Conservation (phyloP, 2,113 vertebrate species). For the Nicator chloris region DNA sequence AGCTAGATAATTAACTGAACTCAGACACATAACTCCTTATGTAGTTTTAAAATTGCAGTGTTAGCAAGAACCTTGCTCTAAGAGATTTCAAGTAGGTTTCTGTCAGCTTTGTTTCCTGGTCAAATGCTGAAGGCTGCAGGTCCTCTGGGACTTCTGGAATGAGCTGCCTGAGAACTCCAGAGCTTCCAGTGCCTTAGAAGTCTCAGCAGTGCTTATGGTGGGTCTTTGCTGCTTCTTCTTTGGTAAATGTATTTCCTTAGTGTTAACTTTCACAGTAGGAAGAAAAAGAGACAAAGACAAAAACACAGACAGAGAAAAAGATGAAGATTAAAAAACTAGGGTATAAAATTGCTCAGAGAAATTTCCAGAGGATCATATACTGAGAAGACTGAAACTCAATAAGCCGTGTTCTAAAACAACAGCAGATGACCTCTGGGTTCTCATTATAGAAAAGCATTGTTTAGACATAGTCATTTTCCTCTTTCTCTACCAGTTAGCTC, state of each 20-base stretch:
- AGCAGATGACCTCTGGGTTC: neutral
- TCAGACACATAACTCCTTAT: neutral
- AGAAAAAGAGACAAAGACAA: neutral
- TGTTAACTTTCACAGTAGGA: neutral
- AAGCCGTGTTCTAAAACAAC: neutral
- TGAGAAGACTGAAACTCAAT: neutral
- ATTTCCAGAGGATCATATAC: neutral
- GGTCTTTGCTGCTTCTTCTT: neutral
- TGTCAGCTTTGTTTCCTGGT: neutral
- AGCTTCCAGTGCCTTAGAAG: neutral
- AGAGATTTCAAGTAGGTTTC: neutral
- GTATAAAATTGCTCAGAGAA: neutral
- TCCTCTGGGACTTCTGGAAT: neutral
- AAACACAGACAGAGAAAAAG: accelerated
- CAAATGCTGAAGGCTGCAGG: neutral
- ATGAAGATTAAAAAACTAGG: neutral
- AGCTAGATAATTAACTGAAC: neutral
- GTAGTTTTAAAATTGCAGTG: neutral
- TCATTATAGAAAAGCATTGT: constrained; percentile 36
- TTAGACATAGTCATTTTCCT: neutral
- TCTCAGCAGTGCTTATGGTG: neutral
- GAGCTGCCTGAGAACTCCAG: neutral
- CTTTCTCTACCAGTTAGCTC: neutral
- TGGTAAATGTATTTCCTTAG: neutral
- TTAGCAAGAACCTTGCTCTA: neutral